Conservation (phyloP, 2,888 invertebrate species). For the Himalopsyche tibetana region DNA sequence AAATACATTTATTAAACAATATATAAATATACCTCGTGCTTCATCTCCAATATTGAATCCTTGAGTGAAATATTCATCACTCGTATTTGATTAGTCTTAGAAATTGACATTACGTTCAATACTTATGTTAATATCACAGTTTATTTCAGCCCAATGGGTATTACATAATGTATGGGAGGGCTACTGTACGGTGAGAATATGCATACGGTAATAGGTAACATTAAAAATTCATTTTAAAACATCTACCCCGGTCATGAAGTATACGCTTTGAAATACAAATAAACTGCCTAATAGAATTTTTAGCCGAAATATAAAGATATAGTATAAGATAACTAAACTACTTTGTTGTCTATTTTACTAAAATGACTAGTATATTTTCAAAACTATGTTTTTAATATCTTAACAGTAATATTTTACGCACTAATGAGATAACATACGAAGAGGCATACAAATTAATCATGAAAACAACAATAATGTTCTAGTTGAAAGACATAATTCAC, state of each 20-base stretch:
- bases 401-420: no score
- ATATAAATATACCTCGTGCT: neutral
- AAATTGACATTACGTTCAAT: conserved; percentile 58
- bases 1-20: neutral
- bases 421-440: no score
- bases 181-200: conserved; percentile 34
- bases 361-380: no score
- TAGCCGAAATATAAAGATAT: neutral
- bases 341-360: neutral
- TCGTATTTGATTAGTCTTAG: conserved; percentile 49
- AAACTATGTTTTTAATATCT: no score
- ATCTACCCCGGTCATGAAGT: conserved; percentile 6
- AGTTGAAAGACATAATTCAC: no score
- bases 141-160: conserved; percentile 57
- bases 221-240: conserved; percentile 24
- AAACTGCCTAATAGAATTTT: neutral
- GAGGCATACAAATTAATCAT: no score
- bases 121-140: conserved; percentile 65
- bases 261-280: conserved; percentile 8
- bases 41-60: conserved; percentile 10
- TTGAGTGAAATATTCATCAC: conserved; percentile 44
- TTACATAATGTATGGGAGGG: conserved; percentile 45
- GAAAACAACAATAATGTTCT: no score
- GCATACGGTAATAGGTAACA: conserved; percentile 33
- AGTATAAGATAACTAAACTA: neutral